Evolutionary conservation across 37 sponge, comb jelly and placozoan species (phyloP), one percentile per base, ranked within the genome.

Genomic region (Cliona cf. orientalis): DNA sequence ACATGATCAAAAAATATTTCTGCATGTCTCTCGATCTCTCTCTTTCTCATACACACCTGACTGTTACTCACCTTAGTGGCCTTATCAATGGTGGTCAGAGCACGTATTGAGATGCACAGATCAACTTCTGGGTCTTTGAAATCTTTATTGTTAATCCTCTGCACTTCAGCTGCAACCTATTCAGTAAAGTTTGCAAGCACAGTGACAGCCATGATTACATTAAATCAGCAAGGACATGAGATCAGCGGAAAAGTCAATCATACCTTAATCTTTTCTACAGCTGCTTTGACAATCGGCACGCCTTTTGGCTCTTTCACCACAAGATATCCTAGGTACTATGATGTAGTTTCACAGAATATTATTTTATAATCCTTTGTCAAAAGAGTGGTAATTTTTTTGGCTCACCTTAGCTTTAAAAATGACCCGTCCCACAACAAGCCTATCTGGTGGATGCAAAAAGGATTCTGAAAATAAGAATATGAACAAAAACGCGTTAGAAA

Each of bases 181-280:
- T n/a, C n/a, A n/a, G n/a, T n/a, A n/a, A n/a, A n/a, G n/a, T n/a
- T n/a, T n/a, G n/a, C n/a, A n/a, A n/a, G n/a, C n/a, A n/a, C 36
- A 2, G n/a, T 76, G 1, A 55, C 36, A 41, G 45, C 39, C 9
- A 22, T 3, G 36, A 67, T 38, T 7, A 23, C 69, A 37, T 67
- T 36, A 14, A 31, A 42, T 5, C 46, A 6, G 63, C 17, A 61
- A n/a, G 22, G 63, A 5, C 63, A 12, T 49, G 53, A 9, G 14
- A 49, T 49, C 53, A 49, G 14, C 53, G 14, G 14, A 35, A 19
- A 29, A 55, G 26, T 74, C 34, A 4, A 46, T 71, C 60, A 33
- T 53, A 83, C 84, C 66, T 66, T 44, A 41, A 83, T 75, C 39
- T 29, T 61, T 40, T 74, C 75, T 1, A 83, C 42, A 12, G 64